These are phyloP conservation scores for Peromyscus nudipes DNA, from an alignment of 2,797 vertebrate genomes.

Conservation along the genomic window DNA sequence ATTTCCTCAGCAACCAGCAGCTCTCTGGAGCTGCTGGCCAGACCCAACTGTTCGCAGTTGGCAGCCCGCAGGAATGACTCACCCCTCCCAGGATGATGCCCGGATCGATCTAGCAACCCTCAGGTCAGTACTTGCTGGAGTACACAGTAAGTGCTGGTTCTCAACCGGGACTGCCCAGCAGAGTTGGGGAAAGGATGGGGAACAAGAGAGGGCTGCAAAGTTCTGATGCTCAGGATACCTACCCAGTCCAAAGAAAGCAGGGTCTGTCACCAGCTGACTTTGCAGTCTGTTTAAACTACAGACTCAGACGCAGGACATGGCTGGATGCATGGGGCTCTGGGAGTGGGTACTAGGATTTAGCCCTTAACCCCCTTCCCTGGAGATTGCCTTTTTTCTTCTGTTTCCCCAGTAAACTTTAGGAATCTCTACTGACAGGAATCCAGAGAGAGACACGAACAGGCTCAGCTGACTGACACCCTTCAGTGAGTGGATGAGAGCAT, in stretches of 20 bases:
- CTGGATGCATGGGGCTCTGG: not conserved
- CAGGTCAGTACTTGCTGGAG: not conserved
- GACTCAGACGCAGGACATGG: not conserved
- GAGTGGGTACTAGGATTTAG: not conserved
- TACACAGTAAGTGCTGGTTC: not conserved
- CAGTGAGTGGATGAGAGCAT: not conserved
- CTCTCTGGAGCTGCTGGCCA: constrained; percentile 16
- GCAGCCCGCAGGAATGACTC: constrained; percentile 17
- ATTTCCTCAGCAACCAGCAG: constrained; percentile 65
- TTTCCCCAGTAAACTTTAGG: not conserved
- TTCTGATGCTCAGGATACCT: not conserved
- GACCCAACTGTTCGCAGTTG: constrained; percentile 30
- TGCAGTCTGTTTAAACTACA: not conserved
- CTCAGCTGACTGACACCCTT: not conserved
- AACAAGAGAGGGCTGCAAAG: not conserved
- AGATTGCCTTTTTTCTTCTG: not conserved
- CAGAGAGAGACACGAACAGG: not conserved
- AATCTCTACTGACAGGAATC: not conserved
- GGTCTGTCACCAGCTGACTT: not conserved
- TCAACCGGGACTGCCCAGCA: not conserved
- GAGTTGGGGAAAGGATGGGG: rapidly evolving
- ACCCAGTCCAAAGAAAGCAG: not conserved
- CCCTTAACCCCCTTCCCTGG: not conserved
- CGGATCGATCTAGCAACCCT: not conserved
- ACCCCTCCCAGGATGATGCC: not conserved